phyloP scores from a whole-genome alignment of 2,888 invertebrate genomes.

The Meandrusa payeni region DNA sequence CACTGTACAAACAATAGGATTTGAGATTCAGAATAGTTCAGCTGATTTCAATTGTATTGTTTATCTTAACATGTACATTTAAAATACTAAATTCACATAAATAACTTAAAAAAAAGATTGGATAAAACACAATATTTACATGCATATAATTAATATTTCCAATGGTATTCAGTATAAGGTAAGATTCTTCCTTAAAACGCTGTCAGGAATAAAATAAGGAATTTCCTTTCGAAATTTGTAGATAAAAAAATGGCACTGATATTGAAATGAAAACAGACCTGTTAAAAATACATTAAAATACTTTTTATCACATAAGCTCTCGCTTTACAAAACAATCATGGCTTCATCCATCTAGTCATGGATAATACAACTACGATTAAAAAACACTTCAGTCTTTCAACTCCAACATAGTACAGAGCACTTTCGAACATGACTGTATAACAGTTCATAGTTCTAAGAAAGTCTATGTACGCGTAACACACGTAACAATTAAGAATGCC shows the following conservation, averaged over 20 bases:
- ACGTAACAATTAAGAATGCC: constrained; percentile 35
- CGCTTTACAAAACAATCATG: constrained; percentile 60
- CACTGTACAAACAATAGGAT: constrained; percentile 56
- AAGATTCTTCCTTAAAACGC: constrained; percentile 46
- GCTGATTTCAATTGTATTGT: constrained; percentile 71
- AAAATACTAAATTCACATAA: constrained; percentile 71
- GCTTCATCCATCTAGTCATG: constrained; percentile 59
- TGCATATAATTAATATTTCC: constrained; percentile 53
- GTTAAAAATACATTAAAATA: constrained; percentile 61
- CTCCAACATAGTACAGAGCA: constrained; percentile 44
- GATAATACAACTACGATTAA: constrained; percentile 60
- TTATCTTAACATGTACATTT: constrained; percentile 38
- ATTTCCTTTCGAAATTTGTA: constrained; percentile 28
- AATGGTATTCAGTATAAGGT: constrained; percentile 44
- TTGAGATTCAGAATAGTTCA: constrained; percentile 78
- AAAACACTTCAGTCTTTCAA: constrained; percentile 73
- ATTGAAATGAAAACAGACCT: constrained; percentile 13
- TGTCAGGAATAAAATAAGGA: constrained; percentile 62
- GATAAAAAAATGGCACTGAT: constrained; percentile 61
- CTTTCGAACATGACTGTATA: constrained; percentile 14
- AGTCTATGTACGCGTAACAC: constrained; percentile 12
- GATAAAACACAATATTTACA: constrained; percentile 66
- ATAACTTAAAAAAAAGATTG: constrained; percentile 67
- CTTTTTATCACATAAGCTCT: constrained; percentile 68
- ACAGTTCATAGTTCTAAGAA: constrained; percentile 8